Evolutionary conservation across 1,140 invertebrate species (phyloP).

Genomic region (Drosophila pandora): DNA sequence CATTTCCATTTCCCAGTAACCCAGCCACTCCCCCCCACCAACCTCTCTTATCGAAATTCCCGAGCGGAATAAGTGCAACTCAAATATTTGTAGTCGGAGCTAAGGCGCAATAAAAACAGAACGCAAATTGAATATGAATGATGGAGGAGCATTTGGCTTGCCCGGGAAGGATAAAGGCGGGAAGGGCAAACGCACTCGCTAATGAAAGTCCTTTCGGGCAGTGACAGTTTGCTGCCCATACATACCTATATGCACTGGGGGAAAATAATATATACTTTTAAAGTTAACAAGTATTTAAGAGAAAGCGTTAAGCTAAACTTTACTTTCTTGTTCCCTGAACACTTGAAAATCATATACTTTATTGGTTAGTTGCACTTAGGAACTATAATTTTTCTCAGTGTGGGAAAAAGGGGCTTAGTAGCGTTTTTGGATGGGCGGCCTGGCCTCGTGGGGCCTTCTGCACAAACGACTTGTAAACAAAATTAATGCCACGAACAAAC

Average conservation of each 20-base stretch:
- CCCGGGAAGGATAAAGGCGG: neutral
- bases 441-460: constrained; percentile 18
- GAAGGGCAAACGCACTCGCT: constrained; percentile 23
- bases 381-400: neutral
- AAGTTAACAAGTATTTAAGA: neutral
- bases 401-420: neutral
- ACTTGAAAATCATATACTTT: too few relatives aligned
- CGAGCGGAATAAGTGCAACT: constrained; percentile 52
- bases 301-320: neutral
- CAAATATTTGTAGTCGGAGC: constrained; percentile 66
- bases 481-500: constrained; percentile 78
- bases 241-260: neutral
- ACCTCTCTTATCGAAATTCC: constrained; percentile 24
- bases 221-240: constrained; percentile 30
- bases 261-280: neutral
- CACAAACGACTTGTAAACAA: constrained; percentile 80
- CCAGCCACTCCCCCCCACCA: neutral
- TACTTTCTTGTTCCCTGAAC: too few relatives aligned
- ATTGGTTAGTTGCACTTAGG: too few relatives aligned
- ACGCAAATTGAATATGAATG: constrained; percentile 54
- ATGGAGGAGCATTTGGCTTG: constrained; percentile 25
- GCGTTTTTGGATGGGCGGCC: neutral
- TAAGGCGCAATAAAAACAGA: constrained; percentile 53
- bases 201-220: constrained; percentile 46
- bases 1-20: constrained; percentile 22